phyloP scores from a whole-genome alignment of 2,888 invertebrate species.

The Idaea biselata region DNA sequence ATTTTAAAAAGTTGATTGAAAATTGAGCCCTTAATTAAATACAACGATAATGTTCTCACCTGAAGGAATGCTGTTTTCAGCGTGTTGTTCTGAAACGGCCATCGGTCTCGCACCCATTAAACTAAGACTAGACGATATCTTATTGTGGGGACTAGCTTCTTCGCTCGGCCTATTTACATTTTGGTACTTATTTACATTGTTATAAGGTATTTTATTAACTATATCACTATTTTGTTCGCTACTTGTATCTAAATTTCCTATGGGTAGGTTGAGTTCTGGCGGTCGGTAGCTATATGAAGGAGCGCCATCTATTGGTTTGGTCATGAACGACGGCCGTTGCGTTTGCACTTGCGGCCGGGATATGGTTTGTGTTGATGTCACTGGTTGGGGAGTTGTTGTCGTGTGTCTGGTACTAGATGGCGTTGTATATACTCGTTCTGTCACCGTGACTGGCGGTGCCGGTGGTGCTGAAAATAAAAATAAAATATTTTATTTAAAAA shows the following conservation, averaged over 20 bases:
- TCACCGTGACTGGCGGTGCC: constrained; percentile 51
- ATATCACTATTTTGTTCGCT: constrained; percentile 80
- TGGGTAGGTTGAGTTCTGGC: constrained; percentile 71
- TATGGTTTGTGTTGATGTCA: constrained; percentile 56
- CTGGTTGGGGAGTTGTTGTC: constrained; percentile 47
- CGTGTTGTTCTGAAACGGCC: constrained; percentile 72
- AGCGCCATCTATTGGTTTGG: constrained; percentile 77
- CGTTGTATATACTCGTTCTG: constrained; percentile 60
- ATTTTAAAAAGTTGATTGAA: too few relatives aligned
- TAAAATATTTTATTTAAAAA: constrained; percentile 2
- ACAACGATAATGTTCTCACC: constrained; percentile 44
- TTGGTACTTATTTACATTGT: constrained; percentile 80
- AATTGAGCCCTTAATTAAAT: constrained; percentile 1
- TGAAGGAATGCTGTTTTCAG: constrained; percentile 71
- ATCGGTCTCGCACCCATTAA: constrained; percentile 74
- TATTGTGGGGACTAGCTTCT: constrained; percentile 79
- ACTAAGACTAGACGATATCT: constrained; percentile 81
- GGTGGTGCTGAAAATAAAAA: constrained; percentile 55
- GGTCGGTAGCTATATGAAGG: constrained; percentile 69
- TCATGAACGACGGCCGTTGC: constrained; percentile 75
- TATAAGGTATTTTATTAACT: constrained; percentile 78
- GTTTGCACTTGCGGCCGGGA: constrained; percentile 65
- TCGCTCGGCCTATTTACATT: constrained; percentile 77
- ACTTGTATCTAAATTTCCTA: constrained; percentile 73
- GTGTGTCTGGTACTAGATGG: constrained; percentile 60